phyloP scores from a whole-genome alignment of 2,888 invertebrate species.

The Lasioglossum leucozonium region DNA sequence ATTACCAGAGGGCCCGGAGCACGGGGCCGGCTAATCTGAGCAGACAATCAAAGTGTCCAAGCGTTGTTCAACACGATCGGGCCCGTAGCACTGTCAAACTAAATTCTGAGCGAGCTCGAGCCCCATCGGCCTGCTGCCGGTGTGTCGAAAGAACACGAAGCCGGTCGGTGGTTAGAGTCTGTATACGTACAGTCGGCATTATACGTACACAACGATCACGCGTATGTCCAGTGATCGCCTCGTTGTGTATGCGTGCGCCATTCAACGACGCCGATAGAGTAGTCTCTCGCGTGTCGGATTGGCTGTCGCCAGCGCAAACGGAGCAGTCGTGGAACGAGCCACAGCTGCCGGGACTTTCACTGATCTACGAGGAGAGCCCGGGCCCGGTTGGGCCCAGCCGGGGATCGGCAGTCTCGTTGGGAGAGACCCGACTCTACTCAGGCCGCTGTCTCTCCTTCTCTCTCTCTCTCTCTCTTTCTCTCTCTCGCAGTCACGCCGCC shows the following conservation, averaged over 20 bases:
- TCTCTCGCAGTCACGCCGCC: conserved; percentile 19
- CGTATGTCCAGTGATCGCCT: background rate
- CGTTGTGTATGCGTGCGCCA: conserved; percentile 33
- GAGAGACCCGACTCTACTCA: conserved; percentile 33
- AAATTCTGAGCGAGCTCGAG: conserved; percentile 37
- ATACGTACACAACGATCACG: conserved; percentile 39
- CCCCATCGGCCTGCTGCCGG: conserved; percentile 15
- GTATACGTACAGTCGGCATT: conserved; percentile 45
- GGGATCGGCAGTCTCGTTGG: background rate
- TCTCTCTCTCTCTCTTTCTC: no score
- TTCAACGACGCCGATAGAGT: conserved; percentile 62
- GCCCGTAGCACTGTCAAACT: conserved; percentile 41
- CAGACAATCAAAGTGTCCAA: conserved; percentile 47
- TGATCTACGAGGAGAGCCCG: conserved; percentile 75
- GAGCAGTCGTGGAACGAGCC: conserved; percentile 31
- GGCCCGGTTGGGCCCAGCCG: background rate
- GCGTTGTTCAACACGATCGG: conserved; percentile 34
- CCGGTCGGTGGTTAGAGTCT: background rate
- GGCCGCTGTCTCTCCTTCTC: conserved; percentile 12
- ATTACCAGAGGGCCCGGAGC: conserved; percentile 21
- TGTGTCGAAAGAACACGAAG: conserved; percentile 52
- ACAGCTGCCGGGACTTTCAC: conserved; percentile 74
- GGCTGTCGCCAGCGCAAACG: conserved; percentile 59
- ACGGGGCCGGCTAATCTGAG: conserved; percentile 30
- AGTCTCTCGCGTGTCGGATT: conserved; percentile 65